Percentiles rank a stretch among this genome's conserved stretches.
phyloP scores from a whole-genome alignment of 2,113 vertebrate species.

The Thermophis baileyi region DNA sequence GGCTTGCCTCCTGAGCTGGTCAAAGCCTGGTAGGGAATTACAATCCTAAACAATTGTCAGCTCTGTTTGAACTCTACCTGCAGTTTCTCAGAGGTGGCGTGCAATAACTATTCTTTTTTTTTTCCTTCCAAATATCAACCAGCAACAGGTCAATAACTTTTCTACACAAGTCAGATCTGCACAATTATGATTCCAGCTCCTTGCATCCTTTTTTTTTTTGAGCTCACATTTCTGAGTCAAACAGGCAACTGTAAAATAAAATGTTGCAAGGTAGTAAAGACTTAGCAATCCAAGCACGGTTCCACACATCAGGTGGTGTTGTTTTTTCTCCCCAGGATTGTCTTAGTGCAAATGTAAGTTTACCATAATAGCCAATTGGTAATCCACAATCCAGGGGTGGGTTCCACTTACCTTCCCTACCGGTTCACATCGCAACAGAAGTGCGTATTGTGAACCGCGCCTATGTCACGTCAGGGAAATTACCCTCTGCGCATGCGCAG shows the following conservation, averaged over 20 bases:
- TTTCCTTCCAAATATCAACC: neutral
- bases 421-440: no score
- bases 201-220: neutral
- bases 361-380: neutral
- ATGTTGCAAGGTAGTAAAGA: no score
- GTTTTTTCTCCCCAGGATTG: no score
- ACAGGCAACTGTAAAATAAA: neutral
- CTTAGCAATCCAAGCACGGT: neutral
- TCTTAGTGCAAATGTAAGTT: neutral
- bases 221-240: neutral
- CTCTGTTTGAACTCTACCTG: neutral
- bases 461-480: no score
- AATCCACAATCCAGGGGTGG: neutral
- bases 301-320: neutral
- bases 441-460: no score
- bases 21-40: neutral
- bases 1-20: neutral
- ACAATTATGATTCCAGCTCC: neutral
- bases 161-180: neutral
- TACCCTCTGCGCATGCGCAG: no score
- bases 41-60: neutral
- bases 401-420: no score
- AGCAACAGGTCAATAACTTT: neutral
- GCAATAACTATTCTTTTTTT: neutral
- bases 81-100: neutral